Evolutionary conservation across 1,140 invertebrate species (phyloP).

Genomic region (Bombyx mandarina): DNA sequence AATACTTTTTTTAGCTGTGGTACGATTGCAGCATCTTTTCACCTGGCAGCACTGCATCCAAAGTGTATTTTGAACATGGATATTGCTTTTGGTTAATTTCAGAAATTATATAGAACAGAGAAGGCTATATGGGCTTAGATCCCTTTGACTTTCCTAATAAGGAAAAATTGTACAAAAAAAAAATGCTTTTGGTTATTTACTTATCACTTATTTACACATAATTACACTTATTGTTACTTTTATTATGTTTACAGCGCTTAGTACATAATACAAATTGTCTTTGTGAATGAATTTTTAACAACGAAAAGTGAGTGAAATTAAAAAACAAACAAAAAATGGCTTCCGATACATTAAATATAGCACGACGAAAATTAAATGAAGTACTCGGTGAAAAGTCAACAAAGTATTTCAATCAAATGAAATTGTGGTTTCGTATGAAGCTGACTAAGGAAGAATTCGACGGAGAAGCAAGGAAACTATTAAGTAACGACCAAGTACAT

Average conservation of each 20-base stretch:
- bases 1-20: neutral
- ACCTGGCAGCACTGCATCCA: neutral
- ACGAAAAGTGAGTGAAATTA: neutral
- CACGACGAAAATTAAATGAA: constrained; percentile 74
- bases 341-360: constrained; percentile 53
- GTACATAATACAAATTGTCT: neutral
- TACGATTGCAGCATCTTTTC: neutral
- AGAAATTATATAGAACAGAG: no score
- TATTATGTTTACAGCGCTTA: no score
- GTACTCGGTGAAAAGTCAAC: constrained; percentile 77
- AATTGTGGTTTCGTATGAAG: constrained; percentile 81
- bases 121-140: no score
- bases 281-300: neutral
- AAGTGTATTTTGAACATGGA: no score
- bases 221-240: no score
- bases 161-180: no score
- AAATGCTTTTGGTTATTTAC: no score
- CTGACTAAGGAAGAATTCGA: constrained; percentile 88
- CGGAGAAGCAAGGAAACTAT: constrained; percentile 77
- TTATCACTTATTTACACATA: no score
- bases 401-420: constrained; percentile 79
- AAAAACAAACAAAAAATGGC: constrained; percentile 33
- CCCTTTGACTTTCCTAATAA: no score
- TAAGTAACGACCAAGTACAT: constrained; percentile 79
- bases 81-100: no score